Percentiles rank a stretch among this genome's conserved stretches.
phyloP scores from a whole-genome alignment of 2,797 vertebrate species.

The Thalassophryne amazonica region DNA sequence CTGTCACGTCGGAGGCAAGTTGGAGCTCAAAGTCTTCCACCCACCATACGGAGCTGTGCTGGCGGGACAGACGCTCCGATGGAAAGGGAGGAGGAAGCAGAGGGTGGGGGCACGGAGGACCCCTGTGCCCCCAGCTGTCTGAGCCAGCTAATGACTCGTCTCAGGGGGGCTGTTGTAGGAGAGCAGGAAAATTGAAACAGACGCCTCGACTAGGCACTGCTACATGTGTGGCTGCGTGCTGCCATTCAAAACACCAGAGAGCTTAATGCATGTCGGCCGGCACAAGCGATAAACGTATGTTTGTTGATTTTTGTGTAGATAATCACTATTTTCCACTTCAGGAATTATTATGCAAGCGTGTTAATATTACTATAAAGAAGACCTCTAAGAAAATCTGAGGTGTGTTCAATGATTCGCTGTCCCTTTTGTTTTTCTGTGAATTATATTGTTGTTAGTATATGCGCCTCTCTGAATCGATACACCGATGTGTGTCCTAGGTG shows the following conservation, averaged over 20 bases:
- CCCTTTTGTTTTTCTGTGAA: not conserved
- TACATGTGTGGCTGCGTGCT: constrained; percentile 78
- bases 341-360: constrained; percentile 3
- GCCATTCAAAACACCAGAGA: constrained; percentile 71
- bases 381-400: too few species aligned
- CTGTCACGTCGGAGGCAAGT: constrained; percentile 75
- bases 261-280: constrained; percentile 37
- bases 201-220: constrained; percentile 74
- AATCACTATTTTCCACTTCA: constrained; percentile 21
- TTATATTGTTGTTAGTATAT: constrained; percentile 3
- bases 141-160: constrained; percentile 85
- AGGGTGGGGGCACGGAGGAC: constrained; percentile 63
- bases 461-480: not conserved
- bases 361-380: not conserved
- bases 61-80: constrained; percentile 72
- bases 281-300: constrained; percentile 31
- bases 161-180: constrained; percentile 83
- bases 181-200: constrained; percentile 87
- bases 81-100: constrained; percentile 53
- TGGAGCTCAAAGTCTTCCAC: constrained; percentile 57
- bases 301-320: constrained; percentile 44
- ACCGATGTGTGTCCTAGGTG: constrained; percentile 53
- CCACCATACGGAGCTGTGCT: constrained; percentile 73
- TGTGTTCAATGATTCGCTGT: too few species aligned
- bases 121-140: constrained; percentile 87